These are phyloP conservation scores for Euplexia lucipara DNA, from an alignment of 2,888 invertebrate genomes.

Conservation along the genomic window DNA sequence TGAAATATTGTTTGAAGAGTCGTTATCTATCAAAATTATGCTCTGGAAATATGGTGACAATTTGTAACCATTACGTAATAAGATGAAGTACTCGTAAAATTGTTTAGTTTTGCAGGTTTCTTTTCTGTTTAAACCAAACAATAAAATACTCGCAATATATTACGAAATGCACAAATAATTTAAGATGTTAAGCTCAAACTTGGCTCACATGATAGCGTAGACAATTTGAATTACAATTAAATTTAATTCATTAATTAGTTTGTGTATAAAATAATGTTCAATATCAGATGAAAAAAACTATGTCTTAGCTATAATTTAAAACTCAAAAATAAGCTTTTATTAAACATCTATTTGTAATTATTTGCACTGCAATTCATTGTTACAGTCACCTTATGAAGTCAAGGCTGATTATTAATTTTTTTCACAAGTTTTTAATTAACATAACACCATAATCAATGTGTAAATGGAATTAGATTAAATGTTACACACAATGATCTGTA, in stretches of 20 bases:
- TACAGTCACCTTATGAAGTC: conserved; percentile 10
- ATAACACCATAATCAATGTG: not conserved
- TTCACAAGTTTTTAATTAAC: not conserved
- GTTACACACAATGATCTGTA: conserved; percentile 26
- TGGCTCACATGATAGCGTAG: not conserved
- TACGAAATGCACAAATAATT: conserved; percentile 5
- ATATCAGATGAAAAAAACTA: not conserved
- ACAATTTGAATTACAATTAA: not conserved
- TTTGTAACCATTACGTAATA: conserved; percentile 4
- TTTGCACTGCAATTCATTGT: conserved; percentile 25
- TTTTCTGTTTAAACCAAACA: not conserved
- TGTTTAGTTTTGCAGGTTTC: not conserved
- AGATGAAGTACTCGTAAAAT: not conserved
- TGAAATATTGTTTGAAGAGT: conserved; percentile 21
- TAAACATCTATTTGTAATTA: not conserved
- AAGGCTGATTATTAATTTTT: conserved; percentile 38
- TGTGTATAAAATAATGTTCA: not conserved
- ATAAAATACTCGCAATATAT: not conserved
- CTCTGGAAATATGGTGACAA: conserved; percentile 9
- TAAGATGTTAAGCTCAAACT: conserved; percentile 5
- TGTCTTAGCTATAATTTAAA: not conserved
- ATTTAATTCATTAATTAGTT: not conserved
- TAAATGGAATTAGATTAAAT: conserved; percentile 23
- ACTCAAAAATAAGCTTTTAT: not conserved
- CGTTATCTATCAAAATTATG: conserved; percentile 29